Base-by-base conservation (phyloP, 2,113 vertebrate species). In the Phaethon lepturus region DNA sequence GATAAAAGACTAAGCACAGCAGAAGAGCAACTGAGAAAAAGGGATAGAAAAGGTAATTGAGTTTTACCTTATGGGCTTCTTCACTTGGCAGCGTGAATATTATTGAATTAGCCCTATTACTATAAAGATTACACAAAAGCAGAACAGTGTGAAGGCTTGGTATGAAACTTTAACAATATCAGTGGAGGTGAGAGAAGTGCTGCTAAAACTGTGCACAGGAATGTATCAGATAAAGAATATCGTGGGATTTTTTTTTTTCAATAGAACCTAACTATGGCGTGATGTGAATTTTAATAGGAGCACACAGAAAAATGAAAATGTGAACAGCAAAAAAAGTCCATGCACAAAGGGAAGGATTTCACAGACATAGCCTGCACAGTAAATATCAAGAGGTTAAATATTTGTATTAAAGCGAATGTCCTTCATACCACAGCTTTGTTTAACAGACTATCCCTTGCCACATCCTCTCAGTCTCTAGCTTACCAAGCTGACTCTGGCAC, bases 281-380 rank as follows among this genome's bases (percentile, higher is more conserved):
- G 98, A 95, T 85, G 40, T 76, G 98, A 97, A 98, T 98, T 96
- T 98, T 92, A 98, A 98, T 95, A 72, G 53, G 35, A 85, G 5
- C 29, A 28, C 55, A 82, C 11, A 75, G 80, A 42, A 93, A 94
- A 96, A 94, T 86, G 53, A 95, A 94, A 91, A 92, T 90, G 47
- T n/a, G 78, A 49, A 28, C 47, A 88, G 72, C 17, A 35, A 58
- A 81, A 78, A 42, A 50, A 45, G 42, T 62, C 84, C 42, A 6
- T 60, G 68, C 91, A 77, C 88, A 95, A 86, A 96, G 64, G 26
- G 40, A 85, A 94, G 58, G 60, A 83, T 83, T 89, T 92, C 58
- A 69, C 40, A 94, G 73, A 47, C 59, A 68, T 29, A 88, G 31
- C 29, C 49, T 76, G 52, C 49, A 75, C 67, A 53, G 33, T 93